Evolutionary conservation across 2,797 vertebrate species (phyloP).

Genomic region (Enteromius thamalakanensis): DNA sequence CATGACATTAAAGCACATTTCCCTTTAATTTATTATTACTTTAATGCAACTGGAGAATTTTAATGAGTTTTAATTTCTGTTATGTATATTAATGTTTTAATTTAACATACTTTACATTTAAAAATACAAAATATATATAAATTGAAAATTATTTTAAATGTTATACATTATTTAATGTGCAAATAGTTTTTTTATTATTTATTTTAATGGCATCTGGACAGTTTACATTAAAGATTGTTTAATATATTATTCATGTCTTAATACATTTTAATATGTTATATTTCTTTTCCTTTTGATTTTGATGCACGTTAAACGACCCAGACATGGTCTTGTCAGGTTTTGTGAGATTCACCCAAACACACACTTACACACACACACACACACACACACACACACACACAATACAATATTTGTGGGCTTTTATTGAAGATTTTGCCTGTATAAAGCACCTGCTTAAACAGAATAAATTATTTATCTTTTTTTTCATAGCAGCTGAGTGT

Average conservation of each 20-base stretch:
- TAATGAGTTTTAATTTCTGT: neutral
- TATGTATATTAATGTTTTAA: neutral
- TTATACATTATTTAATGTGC: neutral
- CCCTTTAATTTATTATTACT: neutral
- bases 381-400: neutral
- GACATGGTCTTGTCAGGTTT: neutral
- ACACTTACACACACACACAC: neutral
- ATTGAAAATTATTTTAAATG: neutral
- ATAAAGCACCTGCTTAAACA: slow-evolving; percentile 11
- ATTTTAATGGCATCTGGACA: neutral
- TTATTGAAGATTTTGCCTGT: slow-evolving; percentile 20
- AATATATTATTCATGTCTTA: neutral
- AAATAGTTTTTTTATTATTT: neutral
- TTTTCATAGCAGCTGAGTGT: slow-evolving; percentile 18
- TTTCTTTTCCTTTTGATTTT: neutral
- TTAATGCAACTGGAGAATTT: neutral
- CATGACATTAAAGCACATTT: neutral
- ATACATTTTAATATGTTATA: neutral
- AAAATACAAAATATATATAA: too few relatives aligned
- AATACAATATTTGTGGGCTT: neutral
- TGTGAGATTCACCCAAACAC: neutral
- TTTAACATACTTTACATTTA: too few relatives aligned
- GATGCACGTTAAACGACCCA: neutral
- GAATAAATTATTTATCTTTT: neutral
- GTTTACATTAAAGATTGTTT: neutral